phyloP scores from a whole-genome alignment of 1,140 invertebrate species.

The Drosophila trapezifrons region DNA sequence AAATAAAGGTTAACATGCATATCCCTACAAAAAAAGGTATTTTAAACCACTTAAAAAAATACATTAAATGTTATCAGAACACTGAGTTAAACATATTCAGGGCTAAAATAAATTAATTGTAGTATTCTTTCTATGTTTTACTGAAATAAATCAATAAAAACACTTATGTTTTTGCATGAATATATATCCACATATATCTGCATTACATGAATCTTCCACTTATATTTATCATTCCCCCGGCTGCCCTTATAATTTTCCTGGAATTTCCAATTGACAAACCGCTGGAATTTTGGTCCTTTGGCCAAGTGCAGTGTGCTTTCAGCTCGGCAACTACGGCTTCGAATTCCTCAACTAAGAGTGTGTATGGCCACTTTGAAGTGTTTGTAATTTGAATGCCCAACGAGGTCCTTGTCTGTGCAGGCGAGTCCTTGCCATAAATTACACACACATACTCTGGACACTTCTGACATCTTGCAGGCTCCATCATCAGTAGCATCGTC shows the following conservation, averaged over 20 bases:
- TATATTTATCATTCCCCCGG: too few species aligned
- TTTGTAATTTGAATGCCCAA: slow-evolving; percentile 41
- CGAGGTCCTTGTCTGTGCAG: slow-evolving; percentile 15
- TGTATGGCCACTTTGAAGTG: slow-evolving; percentile 16
- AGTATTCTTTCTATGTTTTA: too few species aligned
- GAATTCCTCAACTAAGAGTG: slow-evolving; percentile 14
- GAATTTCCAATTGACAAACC: slow-evolving; percentile 2
- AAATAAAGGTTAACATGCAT: not conserved
- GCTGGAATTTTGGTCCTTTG: not conserved
- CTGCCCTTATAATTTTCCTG: not conserved
- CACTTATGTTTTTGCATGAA: too few species aligned
- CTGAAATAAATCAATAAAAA: too few species aligned
- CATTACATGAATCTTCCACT: too few species aligned
- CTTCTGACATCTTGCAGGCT: slow-evolving; percentile 16
- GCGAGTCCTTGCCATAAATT: slow-evolving; percentile 56
- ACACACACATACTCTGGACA: slow-evolving; percentile 20
- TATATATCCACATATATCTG: too few species aligned
- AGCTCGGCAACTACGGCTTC: slow-evolving; percentile 3
- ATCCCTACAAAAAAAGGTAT: too few species aligned
- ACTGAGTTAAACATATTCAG: too few species aligned
- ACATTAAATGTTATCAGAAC: too few species aligned
- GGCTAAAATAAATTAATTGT: too few species aligned
- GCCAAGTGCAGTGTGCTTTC: not conserved
- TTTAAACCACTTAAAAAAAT: too few species aligned
- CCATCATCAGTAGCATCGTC: slow-evolving; percentile 7